Evolutionary conservation across 2,888 invertebrate species (phyloP).

Genomic region (Diarsia dahlii): DNA sequence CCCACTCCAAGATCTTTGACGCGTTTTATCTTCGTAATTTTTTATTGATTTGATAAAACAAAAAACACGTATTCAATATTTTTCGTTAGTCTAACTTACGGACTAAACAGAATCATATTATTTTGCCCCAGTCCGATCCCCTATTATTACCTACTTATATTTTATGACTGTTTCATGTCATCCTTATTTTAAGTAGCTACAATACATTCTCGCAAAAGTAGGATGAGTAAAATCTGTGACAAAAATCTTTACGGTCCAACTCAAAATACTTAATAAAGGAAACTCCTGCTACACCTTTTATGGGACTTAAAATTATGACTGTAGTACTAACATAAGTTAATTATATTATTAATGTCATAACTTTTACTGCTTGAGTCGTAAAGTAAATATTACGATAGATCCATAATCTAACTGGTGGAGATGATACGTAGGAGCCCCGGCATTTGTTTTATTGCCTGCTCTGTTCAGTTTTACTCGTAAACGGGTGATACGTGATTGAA

Average conservation of each 20-base stretch:
- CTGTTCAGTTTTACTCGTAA: constrained; percentile 9
- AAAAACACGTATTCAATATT: too few species aligned
- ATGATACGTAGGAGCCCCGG: constrained; percentile 40
- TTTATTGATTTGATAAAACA: too few species aligned
- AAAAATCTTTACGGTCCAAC: constrained; percentile 44
- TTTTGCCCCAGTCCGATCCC: too few species aligned
- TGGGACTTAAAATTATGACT: constrained; percentile 45
- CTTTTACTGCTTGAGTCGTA: constrained; percentile 57
- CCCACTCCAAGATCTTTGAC: too few species aligned
- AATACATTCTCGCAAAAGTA: too few species aligned
- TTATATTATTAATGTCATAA: constrained; percentile 62
- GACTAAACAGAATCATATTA: too few species aligned
- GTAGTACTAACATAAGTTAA: constrained; percentile 51
- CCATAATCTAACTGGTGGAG: constrained; percentile 46
- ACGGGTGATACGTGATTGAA: constrained; percentile 2
- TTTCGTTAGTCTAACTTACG: too few species aligned
- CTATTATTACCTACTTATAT: too few species aligned
- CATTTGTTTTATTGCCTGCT: constrained; percentile 49
- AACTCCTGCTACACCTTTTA: constrained; percentile 44
- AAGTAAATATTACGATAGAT: constrained; percentile 59
- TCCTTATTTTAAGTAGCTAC: not conserved
- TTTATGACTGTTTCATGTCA: not conserved
- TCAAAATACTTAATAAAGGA: constrained; percentile 23
- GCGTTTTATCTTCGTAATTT: too few species aligned
- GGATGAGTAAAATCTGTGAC: constrained; percentile 19